Conservation (phyloP, 2,888 invertebrate genomes). For the Drosophila gaucha region DNA sequence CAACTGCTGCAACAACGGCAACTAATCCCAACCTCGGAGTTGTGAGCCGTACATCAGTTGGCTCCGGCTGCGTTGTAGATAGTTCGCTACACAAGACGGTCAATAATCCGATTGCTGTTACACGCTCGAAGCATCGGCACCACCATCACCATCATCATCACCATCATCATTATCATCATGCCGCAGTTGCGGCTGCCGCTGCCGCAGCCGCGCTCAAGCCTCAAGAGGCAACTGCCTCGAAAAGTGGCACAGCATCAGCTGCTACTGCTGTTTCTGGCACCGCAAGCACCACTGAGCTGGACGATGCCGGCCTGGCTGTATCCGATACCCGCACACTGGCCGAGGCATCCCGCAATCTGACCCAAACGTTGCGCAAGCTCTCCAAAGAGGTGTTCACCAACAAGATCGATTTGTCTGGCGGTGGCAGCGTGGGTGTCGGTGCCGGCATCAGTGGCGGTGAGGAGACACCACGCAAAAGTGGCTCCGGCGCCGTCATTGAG, state of each 20-base stretch:
- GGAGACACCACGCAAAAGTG: constrained; percentile 85
- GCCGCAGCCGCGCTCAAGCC: constrained; percentile 24
- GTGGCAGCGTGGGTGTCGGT: constrained; percentile 28
- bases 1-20: background rate
- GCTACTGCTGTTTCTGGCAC: constrained; percentile 20
- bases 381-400: constrained; percentile 94
- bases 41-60: background rate
- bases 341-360: constrained; percentile 95
- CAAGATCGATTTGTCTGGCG: constrained; percentile 85
- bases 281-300: constrained; percentile 52
- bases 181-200: constrained; percentile 37
- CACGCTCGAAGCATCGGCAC: constrained; percentile 81
- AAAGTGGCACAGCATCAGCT: constrained; percentile 15
- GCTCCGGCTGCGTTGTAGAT: background rate
- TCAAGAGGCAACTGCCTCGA: constrained; percentile 1
- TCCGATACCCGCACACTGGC: constrained; percentile 91
- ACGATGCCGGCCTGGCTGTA: constrained; percentile 83
- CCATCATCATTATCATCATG: constrained; percentile 81
- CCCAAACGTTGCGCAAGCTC: constrained; percentile 94
- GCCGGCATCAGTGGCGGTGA: constrained; percentile 69
- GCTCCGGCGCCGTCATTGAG: constrained; percentile 93
- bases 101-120: constrained; percentile 80
- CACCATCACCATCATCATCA: constrained; percentile 83
- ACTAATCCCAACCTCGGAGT: background rate
- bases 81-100: constrained; percentile 81